Base-by-base conservation (phyloP, 2,797 vertebrate genomes). In the Sebastes umbrosus region DNA sequence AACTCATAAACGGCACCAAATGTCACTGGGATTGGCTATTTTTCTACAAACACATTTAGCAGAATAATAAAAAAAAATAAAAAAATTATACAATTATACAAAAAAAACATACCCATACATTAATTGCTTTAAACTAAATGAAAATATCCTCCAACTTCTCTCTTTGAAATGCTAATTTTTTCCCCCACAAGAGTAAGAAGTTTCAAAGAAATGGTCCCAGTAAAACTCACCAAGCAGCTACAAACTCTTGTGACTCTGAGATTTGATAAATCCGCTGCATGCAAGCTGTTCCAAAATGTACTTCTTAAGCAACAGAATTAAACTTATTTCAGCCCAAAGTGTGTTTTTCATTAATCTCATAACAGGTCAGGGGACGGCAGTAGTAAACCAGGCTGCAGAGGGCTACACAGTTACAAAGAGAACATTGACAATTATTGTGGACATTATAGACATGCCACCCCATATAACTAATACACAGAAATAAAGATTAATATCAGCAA, bases 391-490 rank as follows among this genome's bases (percentile, higher is more conserved):
- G 54, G 55, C 52, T 60, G 57, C n/a, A 46, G 66, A 46, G 66
- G 63, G 68, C n/a, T 43, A 52, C 58, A 69, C 57, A 68, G 43
- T 59, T 16, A 66, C 73, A 68, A 50, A 75, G 46, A 80, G n/a
- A 70, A 71, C 73, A 83, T 8, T 52, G 25, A 71, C 22, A 73
- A 16, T 57, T 63, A 77, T 64, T 62, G 39, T 86, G 55, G 68
- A 82, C 27, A 55, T 80, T 75, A 50, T 82, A 83, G 64, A 81
- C 73, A 78, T 68, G 52, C 58, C 73, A 79, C 64, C 52, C 63
- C 22, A 39, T 82, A 73, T 88, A 83, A 68, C 69, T 70, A 84
- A 82, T 79, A 80, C 65, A 77, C 20, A 20, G 58, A 80, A 85
- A 85, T 58, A 75, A 80, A 50, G 16, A 58, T 36, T 20, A 83